phyloP scores from a whole-genome alignment of 2,797 vertebrate genomes.

The Sparidentex hasta region DNA sequence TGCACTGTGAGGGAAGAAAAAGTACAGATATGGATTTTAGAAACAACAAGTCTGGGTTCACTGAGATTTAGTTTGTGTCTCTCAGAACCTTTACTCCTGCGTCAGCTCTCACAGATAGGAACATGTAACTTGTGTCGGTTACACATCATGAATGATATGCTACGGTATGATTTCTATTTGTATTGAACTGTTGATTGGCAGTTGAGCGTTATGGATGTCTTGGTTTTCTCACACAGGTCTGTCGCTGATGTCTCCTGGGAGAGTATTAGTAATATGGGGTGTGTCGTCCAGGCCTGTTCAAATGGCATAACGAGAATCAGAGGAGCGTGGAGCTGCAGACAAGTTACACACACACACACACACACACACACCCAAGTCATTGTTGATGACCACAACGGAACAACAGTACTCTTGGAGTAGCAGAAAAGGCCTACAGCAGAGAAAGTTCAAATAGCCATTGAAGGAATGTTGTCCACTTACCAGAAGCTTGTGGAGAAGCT shows the following conservation, averaged over 20 bases:
- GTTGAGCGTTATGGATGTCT: constrained; percentile 54
- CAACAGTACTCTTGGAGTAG: constrained; percentile 35
- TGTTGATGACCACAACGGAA: constrained; percentile 58
- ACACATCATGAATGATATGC: constrained; percentile 41
- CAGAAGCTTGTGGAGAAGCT: constrained; percentile 41
- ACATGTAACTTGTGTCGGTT: not conserved
- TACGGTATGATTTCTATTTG: constrained; percentile 42
- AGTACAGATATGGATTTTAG: not conserved
- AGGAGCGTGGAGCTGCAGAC: constrained; percentile 64
- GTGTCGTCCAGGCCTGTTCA: constrained; percentile 69
- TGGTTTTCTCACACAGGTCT: constrained; percentile 57
- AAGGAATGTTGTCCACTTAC: constrained; percentile 67
- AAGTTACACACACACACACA: constrained; percentile 26
- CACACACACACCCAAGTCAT: constrained; percentile 54
- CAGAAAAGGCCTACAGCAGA: constrained; percentile 65
- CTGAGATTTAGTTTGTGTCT: not conserved
- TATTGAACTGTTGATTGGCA: constrained; percentile 53
- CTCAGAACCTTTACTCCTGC: not conserved
- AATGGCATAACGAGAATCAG: constrained; percentile 69
- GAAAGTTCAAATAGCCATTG: constrained; percentile 66
- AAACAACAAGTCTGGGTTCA: not conserved
- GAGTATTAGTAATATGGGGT: constrained; percentile 50
- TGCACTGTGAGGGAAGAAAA: not conserved
- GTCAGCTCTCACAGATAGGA: not conserved
- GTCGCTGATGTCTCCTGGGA: constrained; percentile 33